Evolutionary conservation across 2,888 invertebrate species (phyloP).

Genomic region (Myopa testacea): DNA sequence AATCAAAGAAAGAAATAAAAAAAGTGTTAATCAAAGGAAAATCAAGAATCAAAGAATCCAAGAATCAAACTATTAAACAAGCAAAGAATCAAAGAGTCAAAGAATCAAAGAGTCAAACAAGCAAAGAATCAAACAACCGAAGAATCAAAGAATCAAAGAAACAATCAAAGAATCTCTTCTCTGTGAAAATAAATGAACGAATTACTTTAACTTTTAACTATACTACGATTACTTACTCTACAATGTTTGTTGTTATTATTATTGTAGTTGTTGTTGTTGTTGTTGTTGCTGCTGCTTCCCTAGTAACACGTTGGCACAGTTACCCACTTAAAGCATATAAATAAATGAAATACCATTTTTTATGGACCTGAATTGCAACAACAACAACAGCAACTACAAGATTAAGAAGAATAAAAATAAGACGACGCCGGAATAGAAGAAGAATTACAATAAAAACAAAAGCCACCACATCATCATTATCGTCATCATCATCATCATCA

Average conservation of each 20-base stretch:
- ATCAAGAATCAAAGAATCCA: not conserved
- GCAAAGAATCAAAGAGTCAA: not conserved
- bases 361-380: slow-evolving; percentile 22
- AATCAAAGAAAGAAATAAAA: not conserved
- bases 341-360: slow-evolving; percentile 32
- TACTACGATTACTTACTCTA: not conserved
- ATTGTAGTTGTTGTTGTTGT: not conserved
- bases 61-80: not conserved
- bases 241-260: slow-evolving; percentile 10
- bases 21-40: not conserved
- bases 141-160: too few relatives aligned
- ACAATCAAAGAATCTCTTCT: too few relatives aligned
- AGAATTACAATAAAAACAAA: not conserved
- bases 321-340: slow-evolving; percentile 45
- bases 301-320: slow-evolving; percentile 52
- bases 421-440: not conserved
- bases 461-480: not conserved
- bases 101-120: not conserved
- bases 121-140: too few relatives aligned
- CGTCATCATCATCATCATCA: not conserved
- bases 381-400: slow-evolving; percentile 16
- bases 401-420: not conserved
- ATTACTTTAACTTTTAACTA: not conserved
- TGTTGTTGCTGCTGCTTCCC: slow-evolving; percentile 39
- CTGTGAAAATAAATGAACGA: too few relatives aligned